Conservation (phyloP, 2,113 vertebrate genomes). For the Cathartes aura region DNA sequence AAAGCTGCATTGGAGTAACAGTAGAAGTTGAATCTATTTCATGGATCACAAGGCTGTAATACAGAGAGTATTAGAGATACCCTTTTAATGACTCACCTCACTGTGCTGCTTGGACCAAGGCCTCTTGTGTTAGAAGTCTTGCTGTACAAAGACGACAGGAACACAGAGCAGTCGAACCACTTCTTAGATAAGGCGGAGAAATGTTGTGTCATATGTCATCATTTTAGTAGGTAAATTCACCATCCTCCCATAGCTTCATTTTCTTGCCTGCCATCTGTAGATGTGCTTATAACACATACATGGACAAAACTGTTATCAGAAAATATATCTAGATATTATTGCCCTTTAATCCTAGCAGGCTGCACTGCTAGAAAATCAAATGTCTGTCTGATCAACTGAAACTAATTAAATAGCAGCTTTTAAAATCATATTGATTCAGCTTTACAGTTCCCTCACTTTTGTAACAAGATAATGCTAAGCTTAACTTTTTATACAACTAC, state of each 20-base stretch:
- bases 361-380: background rate
- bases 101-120: background rate
- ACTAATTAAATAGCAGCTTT: conserved; percentile 1
- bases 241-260: background rate
- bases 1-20: background rate
- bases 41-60: background rate
- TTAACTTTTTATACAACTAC: background rate
- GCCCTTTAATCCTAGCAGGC: background rate
- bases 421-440: conserved; percentile 1
- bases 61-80: background rate
- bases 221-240: background rate
- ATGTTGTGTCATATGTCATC: background rate
- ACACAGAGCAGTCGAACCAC: background rate
- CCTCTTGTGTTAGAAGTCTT: background rate
- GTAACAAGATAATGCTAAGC: background rate
- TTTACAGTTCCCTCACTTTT: background rate
- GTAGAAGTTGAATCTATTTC: background rate
- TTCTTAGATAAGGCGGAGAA: background rate
- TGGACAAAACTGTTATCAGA: background rate
- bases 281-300: background rate
- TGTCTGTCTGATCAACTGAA: conserved; percentile 3
- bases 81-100: background rate
- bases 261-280: background rate
- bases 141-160: background rate
- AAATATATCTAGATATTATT: background rate